Evolutionary conservation across 2,797 vertebrate species (phyloP).

Genomic region (Siniperca undulata): DNA sequence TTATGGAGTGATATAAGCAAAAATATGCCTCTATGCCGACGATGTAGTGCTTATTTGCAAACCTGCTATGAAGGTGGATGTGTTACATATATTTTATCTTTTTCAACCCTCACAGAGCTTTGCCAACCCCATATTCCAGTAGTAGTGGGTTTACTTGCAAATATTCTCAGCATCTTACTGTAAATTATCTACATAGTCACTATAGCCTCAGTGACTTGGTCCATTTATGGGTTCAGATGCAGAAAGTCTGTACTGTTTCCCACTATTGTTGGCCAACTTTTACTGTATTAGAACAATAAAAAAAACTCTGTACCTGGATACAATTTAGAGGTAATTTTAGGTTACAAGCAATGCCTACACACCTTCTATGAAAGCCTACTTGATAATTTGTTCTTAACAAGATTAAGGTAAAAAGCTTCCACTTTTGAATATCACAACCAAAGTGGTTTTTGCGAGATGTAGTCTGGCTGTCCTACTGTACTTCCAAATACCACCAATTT

Average conservation of each 20-base stretch:
- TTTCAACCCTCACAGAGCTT: background rate
- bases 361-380: background rate
- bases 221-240: background rate
- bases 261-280: background rate
- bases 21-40: conserved; percentile 7
- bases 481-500: background rate
- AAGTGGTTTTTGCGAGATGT: background rate
- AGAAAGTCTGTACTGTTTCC: background rate
- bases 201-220: background rate
- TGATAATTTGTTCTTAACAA: background rate
- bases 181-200: background rate
- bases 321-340: background rate
- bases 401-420: background rate
- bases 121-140: background rate
- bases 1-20: background rate
- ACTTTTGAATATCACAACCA: background rate
- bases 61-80: background rate
- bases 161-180: background rate
- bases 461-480: background rate
- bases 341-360: background rate
- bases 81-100: no score
- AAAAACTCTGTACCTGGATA: background rate
- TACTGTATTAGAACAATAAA: background rate
- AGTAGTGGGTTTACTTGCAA: background rate
- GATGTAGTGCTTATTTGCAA: conserved; percentile 16